Percentiles rank a stretch among this genome's conserved stretches.
These are phyloP conservation scores for Engraulis encrasicolus DNA, from an alignment of 2,113 vertebrate species.

Conservation along the genomic window DNA sequence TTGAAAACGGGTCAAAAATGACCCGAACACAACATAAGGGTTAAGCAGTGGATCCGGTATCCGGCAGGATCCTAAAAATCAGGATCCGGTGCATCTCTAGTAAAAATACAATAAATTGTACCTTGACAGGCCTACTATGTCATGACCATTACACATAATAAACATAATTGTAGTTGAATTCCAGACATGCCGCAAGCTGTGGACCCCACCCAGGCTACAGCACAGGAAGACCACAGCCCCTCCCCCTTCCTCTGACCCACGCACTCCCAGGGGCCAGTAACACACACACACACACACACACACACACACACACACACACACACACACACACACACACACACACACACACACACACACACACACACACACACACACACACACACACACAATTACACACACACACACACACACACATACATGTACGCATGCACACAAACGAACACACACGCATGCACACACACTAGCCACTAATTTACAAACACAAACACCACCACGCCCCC, in stretches of 20 bases:
- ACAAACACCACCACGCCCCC: not conserved
- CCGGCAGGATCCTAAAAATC: too few species aligned
- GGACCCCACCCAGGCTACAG: not conserved
- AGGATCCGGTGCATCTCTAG: too few species aligned
- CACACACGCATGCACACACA: too few species aligned
- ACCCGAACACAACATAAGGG: too few species aligned
- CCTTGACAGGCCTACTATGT: too few species aligned
- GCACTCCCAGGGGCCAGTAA: not conserved
- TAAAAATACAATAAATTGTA: too few species aligned
- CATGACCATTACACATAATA: not conserved
- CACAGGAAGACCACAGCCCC: not conserved
- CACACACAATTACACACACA: not conserved
- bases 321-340: not conserved
- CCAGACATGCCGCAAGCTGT: not conserved
- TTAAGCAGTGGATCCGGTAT: too few species aligned
- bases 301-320: not conserved
- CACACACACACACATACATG: not conserved
- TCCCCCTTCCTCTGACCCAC: not conserved
- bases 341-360: too few species aligned
- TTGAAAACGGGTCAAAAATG: too few species aligned
- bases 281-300: not conserved
- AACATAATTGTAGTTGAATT: not conserved
- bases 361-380: too few species aligned
- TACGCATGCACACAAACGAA: too few species aligned
- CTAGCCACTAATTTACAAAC: not conserved